Conservation (phyloP, 2,113 vertebrate species). For the Stigmatopora nigra region DNA sequence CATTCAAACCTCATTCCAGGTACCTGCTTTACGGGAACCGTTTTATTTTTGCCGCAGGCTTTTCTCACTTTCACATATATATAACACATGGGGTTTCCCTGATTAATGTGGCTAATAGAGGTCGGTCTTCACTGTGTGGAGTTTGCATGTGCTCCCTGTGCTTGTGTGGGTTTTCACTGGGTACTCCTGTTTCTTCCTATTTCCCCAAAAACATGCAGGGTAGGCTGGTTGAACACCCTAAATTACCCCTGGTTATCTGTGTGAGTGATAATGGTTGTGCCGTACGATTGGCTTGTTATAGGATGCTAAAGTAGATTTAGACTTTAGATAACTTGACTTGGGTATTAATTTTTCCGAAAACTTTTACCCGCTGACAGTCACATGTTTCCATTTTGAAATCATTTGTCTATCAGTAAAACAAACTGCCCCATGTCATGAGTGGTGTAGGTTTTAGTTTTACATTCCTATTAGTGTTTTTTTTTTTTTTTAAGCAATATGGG, state of each 20-base stretch:
- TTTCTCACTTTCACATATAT: background rate
- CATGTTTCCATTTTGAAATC: background rate
- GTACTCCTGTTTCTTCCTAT: too few relatives aligned
- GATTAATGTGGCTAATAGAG: background rate
- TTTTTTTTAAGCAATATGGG: conserved; percentile 46
- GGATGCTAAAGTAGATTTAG: too few relatives aligned
- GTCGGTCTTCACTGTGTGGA: too few relatives aligned
- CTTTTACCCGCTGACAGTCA: background rate
- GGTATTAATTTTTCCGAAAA: background rate
- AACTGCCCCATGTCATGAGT: background rate
- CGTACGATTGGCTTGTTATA: too few relatives aligned
- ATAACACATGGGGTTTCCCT: background rate
- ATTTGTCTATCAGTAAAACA: conserved; percentile 4
- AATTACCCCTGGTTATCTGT: too few relatives aligned
- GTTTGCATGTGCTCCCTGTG: too few relatives aligned
- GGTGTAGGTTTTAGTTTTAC: conserved; percentile 23
- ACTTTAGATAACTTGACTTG: background rate
- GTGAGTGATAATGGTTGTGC: too few relatives aligned
- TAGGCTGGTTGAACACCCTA: too few relatives aligned
- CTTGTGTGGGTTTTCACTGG: too few relatives aligned
- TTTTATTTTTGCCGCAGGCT: conserved; percentile 50
- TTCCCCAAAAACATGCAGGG: too few relatives aligned
- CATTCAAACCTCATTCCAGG: conserved; percentile 38
- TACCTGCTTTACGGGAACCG: conserved; percentile 47
- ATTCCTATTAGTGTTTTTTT: conserved; percentile 49